These are phyloP conservation scores for Axis porcinus DNA, from an alignment of 2,113 vertebrate genomes.

Conservation along the genomic window DNA sequence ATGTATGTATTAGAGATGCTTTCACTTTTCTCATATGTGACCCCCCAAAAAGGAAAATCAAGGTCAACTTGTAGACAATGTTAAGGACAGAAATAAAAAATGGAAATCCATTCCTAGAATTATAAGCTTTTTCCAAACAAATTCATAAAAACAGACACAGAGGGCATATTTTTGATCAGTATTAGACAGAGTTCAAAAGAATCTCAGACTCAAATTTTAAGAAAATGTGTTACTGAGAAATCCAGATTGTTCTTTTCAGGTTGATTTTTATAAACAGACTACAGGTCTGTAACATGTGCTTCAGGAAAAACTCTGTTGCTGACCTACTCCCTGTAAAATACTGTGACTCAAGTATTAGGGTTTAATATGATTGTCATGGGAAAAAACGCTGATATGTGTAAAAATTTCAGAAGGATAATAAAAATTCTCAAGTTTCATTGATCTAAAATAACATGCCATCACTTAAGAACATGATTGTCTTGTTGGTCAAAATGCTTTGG, in stretches of 20 bases:
- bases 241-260: conserved; percentile 53
- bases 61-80: conserved; percentile 70
- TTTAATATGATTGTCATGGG: conserved; percentile 58
- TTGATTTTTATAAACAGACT: conserved; percentile 62
- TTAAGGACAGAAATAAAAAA: conserved; percentile 68
- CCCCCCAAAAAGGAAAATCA: conserved; percentile 71
- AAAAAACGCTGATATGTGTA: conserved; percentile 42
- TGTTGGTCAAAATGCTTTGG: conserved; percentile 59
- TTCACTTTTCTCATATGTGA: conserved; percentile 72
- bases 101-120: conserved; percentile 67
- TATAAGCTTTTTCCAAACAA: conserved; percentile 67
- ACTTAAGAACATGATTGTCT: conserved; percentile 59
- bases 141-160: conserved; percentile 51
- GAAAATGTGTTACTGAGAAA: conserved; percentile 63
- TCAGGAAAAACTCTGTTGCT: conserved; percentile 61
- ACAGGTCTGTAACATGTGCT: conserved; percentile 51
- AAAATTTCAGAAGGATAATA: conserved; percentile 50
- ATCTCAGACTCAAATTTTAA: conserved; percentile 63
- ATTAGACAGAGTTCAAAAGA: conserved; percentile 65
- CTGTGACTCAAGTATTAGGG: conserved; percentile 64
- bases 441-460: conserved; percentile 39
- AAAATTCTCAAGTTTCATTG: conserved; percentile 54
- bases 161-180: conserved; percentile 65
- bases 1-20: background rate
- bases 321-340: conserved; percentile 63